Evolutionary conservation across 2,113 vertebrate genomes (phyloP).

Genomic region (Istiophorus platypterus): DNA sequence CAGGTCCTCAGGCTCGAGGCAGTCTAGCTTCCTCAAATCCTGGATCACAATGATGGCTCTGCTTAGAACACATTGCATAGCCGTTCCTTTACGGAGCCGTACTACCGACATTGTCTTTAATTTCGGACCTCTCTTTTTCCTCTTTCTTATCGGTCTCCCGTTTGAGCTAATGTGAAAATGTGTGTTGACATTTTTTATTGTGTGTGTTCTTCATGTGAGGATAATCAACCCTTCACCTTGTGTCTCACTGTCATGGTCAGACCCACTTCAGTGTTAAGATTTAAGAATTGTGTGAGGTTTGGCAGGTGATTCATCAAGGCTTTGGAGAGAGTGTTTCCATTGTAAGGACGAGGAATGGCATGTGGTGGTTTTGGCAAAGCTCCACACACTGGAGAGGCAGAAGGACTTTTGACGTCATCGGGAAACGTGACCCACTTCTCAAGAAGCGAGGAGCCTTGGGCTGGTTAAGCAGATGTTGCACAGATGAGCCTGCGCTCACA

Average conservation of each 20-base stretch:
- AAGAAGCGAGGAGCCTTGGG: slow-evolving; percentile 79
- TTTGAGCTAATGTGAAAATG: slow-evolving; percentile 11
- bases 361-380: slow-evolving; percentile 76
- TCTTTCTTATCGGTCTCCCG: background rate
- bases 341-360: slow-evolving; percentile 70
- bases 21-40: slow-evolving; percentile 22
- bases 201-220: slow-evolving; percentile 12
- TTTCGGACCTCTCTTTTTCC: background rate
- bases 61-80: slow-evolving; percentile 6
- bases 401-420: slow-evolving; percentile 82
- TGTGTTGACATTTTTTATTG: slow-evolving; percentile 12
- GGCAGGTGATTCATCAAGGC: slow-evolving; percentile 67
- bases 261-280: slow-evolving; percentile 29
- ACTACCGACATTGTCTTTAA: background rate
- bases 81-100: background rate
- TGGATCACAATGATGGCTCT: slow-evolving; percentile 28
- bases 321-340: slow-evolving; percentile 69
- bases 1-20: slow-evolving; percentile 30
- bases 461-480: slow-evolving; percentile 79
- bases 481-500: slow-evolving; percentile 68
- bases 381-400: slow-evolving; percentile 75
- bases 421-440: slow-evolving; percentile 85
- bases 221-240: slow-evolving; percentile 24
- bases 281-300: slow-evolving; percentile 51
- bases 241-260: slow-evolving; percentile 30